Evolutionary conservation across 1,140 invertebrate species (phyloP).

Genomic region (Conopomorpha cramerella): DNA sequence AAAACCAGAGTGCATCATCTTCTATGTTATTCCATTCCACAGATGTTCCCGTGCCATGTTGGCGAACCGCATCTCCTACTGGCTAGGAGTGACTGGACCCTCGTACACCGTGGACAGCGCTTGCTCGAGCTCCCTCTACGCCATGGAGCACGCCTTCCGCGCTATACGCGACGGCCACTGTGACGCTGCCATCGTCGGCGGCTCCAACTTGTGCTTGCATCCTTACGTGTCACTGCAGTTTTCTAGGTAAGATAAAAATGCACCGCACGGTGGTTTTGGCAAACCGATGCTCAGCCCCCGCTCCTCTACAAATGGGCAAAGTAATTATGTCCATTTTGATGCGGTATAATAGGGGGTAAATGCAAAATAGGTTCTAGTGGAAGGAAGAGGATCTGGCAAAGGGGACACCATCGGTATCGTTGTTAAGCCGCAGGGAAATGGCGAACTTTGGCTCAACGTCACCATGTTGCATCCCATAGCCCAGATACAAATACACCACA

Average conservation of each 20-base stretch:
- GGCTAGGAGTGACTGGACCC: slow-evolving; percentile 71
- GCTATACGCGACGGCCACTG: slow-evolving; percentile 77
- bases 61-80: slow-evolving; percentile 84
- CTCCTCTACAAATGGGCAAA: too few species aligned
- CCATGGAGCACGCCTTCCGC: slow-evolving; percentile 82
- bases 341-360: too few species aligned
- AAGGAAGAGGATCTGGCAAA: too few species aligned
- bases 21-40: not conserved
- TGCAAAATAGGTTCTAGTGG: too few species aligned
- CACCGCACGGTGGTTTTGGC: too few species aligned
- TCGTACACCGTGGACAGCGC: slow-evolving; percentile 87
- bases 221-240: slow-evolving; percentile 86
- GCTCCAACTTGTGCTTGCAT: slow-evolving; percentile 82
- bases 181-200: slow-evolving; percentile 85
- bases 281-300: too few species aligned
- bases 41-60: slow-evolving; percentile 89
- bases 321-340: not conserved
- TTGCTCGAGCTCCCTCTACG: slow-evolving; percentile 88
- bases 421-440: too few species aligned
- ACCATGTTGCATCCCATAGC: too few species aligned
- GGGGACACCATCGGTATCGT: too few species aligned
- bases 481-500: too few species aligned
- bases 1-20: too few species aligned
- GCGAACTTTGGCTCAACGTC: too few species aligned
- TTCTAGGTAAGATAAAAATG: slow-evolving; percentile 62